These are phyloP conservation scores for Phyllotreta striolata DNA, from an alignment of 2,888 invertebrate genomes.

Conservation along the genomic window DNA sequence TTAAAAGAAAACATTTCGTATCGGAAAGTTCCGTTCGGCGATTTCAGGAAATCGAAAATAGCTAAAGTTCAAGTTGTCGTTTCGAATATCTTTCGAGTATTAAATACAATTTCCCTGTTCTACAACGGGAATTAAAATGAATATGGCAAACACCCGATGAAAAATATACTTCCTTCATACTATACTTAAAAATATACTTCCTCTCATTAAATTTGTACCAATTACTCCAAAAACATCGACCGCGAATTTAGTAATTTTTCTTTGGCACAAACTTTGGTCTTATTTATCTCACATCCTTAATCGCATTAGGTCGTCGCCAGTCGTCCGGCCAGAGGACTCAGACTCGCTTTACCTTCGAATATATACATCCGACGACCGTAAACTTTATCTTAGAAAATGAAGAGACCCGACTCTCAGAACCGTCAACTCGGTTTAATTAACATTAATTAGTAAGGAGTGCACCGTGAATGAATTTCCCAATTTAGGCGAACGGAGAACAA, in stretches of 20 bases:
- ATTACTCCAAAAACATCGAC: too few relatives aligned
- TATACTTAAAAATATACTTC: too few relatives aligned
- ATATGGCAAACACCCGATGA: too few relatives aligned
- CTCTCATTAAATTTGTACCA: too few relatives aligned
- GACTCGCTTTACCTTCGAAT: conserved; percentile 4
- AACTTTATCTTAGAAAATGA: conserved; percentile 18
- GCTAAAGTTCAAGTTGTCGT: too few relatives aligned
- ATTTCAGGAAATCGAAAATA: too few relatives aligned
- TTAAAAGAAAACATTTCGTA: conserved; percentile 8
- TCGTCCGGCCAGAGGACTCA: not conserved
- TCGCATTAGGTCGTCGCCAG: not conserved
- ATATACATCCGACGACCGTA: conserved; percentile 5
- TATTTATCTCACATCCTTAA: conserved; percentile 9
- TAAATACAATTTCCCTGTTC: too few relatives aligned
- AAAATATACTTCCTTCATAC: too few relatives aligned
- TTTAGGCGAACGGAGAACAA: not conserved
- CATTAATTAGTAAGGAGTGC: conserved; percentile 16
- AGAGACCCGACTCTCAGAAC: conserved; percentile 14
- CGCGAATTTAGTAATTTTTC: too few relatives aligned
- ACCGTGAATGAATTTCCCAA: not conserved
- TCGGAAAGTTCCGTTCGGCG: conserved; percentile 1
- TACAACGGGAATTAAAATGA: too few relatives aligned
- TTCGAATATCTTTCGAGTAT: too few relatives aligned
- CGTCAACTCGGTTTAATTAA: conserved; percentile 21
- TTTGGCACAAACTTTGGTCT: not conserved